Evolutionary conservation across 2,888 invertebrate species (phyloP), one percentile per base, ranked within the genome.

Genomic region (Cephus runcator): DNA sequence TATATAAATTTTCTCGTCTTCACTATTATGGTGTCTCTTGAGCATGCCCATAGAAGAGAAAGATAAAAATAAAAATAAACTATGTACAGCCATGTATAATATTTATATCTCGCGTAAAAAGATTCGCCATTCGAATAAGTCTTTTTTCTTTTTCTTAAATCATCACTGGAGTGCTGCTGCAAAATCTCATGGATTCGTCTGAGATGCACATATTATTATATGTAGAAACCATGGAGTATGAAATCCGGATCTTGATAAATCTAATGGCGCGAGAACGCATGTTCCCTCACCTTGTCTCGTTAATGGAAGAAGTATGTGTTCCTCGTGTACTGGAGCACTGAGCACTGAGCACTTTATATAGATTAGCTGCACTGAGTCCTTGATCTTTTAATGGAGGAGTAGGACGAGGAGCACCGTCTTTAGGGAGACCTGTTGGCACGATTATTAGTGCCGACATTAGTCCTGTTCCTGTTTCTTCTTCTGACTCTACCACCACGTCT

Each of bases 391-490:
- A 56, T 56, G 56, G 6, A 56, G 56, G 9, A 23, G 23, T 15
- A 56, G 23, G 23, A 23, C 56, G 23, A 56, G 23, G 9, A 56
- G 15, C 9, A 9, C 56, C 56, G 6, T 23, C 23, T 56, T 23
- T 56, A 56, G 9, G 86, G 85, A 68, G 86, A 86, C 76, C 88
- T 85, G 77, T 88, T 86, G 69, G 85, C 83, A 75, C 87, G 81
- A 77, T 86, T 89, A 78, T 85, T 87, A 73, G 84, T 81, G 76
- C 84, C 87, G 36, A 85, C 79, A 73, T 88, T 87, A 34, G 87
- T 86, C 78, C 90, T 87, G 73, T 89, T 88, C 36, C 90, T 85
- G 82, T 90, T 90, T 73, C 90, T 84, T 33, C 90, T 81, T 1
- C 89, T 83, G 4, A 87, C 80, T 71, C 90, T 83, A 4, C 88